These are phyloP conservation scores for Grammomys surdaster DNA, from an alignment of 2,113 vertebrate species.

Conservation along the genomic window DNA sequence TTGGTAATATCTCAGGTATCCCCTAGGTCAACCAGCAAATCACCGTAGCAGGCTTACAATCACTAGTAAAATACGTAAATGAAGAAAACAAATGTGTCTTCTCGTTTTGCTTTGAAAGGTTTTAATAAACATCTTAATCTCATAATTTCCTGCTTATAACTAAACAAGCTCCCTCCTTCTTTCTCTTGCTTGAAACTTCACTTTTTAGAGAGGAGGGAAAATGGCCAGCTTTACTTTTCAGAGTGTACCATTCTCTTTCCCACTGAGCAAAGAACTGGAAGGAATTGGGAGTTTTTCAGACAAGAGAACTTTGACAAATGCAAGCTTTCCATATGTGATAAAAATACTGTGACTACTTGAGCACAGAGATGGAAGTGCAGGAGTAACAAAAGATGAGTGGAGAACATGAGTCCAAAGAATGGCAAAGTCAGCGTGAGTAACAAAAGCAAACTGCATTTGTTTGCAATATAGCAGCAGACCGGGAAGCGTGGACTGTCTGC, in stretches of 20 bases:
- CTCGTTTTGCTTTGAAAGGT: conserved; percentile 26
- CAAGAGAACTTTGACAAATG: conserved; percentile 7
- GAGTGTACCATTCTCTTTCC: background rate
- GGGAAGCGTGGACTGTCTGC: background rate
- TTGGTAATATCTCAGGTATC: background rate
- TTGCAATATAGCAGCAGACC: background rate
- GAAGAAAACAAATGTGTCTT: background rate
- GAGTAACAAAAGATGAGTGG: conserved; percentile 12
- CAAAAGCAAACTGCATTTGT: background rate
- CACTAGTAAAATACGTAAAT: background rate
- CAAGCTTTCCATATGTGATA: conserved; percentile 29
- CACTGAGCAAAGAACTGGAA: background rate
- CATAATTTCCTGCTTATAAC: conserved; percentile 16
- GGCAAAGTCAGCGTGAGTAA: background rate
- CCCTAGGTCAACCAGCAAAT: background rate
- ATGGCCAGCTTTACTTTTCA: conserved; percentile 23
- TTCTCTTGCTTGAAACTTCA: background rate
- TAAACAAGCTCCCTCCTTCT: background rate
- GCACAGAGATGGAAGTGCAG: background rate
- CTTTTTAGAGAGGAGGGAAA: background rate
- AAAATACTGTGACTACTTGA: background rate
- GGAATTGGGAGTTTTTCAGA: background rate
- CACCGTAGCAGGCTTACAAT: background rate
- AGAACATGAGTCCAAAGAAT: background rate
- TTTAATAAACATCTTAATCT: conserved; percentile 18